Base-by-base conservation (phyloP, 2,113 vertebrate genomes). In the Fulica atra region DNA sequence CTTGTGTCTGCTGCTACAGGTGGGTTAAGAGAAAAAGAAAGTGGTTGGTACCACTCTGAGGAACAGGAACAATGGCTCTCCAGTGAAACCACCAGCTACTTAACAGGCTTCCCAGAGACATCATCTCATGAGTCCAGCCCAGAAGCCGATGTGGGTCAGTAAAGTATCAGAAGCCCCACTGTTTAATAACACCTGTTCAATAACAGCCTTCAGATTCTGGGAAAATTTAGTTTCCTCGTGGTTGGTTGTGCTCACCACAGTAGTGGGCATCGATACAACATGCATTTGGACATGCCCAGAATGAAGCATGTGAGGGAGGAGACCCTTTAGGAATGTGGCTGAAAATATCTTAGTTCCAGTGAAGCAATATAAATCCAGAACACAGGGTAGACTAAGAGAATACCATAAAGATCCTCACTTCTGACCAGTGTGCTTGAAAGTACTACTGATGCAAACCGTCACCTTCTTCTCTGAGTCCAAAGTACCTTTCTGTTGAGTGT, bases 321-420 rank as follows among this genome's bases (percentile, higher is more conserved):
- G 53, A 26, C 72, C 53, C 44, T 74, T 89, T 79, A 74, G 38
- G 76, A 87, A 87, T 33, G 60, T 86, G 65, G 33, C 53, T 90
- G 61, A 77, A 92, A 92, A 56, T 78, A 69, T 61, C 42, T 94
- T 25, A 29, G 16, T 65, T 91, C 59, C 71, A 92, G 77, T 1
- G 0, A 91, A 89, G 88, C 82, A 95, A 96, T 92, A 95, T 38
- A 89, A 89, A 91, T 73, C 51, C 82, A 85, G 61, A 91, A 86
- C n/a, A 57, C 59, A 86, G 87, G 74, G 87, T 93, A 84, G n/a
- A 59, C 70, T 38, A 86, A 44, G 51, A 69, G 44, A 86, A 46
- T 69, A 66, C 50, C 42, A 60, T 48, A 29, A 50, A 86, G 65
- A 90, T 83, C 79, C 68, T 92, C 89, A 73, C 69, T 92, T 91